phyloP scores from a whole-genome alignment of 2,797 vertebrate genomes.

The Miichthys miiuy region DNA sequence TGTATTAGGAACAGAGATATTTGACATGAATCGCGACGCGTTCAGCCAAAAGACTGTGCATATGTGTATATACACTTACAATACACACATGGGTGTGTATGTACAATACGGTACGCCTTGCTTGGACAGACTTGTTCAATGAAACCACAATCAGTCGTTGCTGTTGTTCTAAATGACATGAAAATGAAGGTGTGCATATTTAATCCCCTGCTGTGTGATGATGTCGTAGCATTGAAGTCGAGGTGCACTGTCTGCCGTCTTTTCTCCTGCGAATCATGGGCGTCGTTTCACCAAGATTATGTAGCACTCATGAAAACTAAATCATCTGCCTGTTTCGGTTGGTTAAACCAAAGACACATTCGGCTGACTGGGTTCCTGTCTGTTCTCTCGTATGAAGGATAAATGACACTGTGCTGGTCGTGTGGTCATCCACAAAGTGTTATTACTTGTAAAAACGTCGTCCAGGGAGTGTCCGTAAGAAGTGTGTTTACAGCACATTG shows the following conservation, averaged over 20 bases:
- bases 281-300: constrained; percentile 23
- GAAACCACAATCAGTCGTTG: constrained; percentile 39
- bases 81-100: constrained; percentile 29
- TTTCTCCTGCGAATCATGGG: neutral
- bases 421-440: constrained; percentile 47
- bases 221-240: constrained; percentile 45
- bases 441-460: constrained; percentile 33
- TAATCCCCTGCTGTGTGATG: constrained; percentile 42
- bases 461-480: constrained; percentile 32
- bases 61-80: constrained; percentile 31
- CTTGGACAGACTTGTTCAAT: constrained; percentile 10
- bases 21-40: constrained; percentile 30
- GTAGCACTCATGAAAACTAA: constrained; percentile 40
- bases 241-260: constrained; percentile 35
- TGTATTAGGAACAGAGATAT: constrained; percentile 21
- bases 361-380: constrained; percentile 43
- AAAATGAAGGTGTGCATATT: constrained; percentile 47
- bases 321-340: constrained; percentile 47
- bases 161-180: constrained; percentile 32
- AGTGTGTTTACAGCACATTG: constrained; percentile 37
- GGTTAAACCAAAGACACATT: constrained; percentile 78
- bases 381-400: constrained; percentile 39
- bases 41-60: constrained; percentile 46
- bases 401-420: constrained; percentile 37
- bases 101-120: constrained; percentile 13